Evolutionary conservation across 2,888 invertebrate species (phyloP).

Genomic region (Acanthoscelides obtectus): DNA sequence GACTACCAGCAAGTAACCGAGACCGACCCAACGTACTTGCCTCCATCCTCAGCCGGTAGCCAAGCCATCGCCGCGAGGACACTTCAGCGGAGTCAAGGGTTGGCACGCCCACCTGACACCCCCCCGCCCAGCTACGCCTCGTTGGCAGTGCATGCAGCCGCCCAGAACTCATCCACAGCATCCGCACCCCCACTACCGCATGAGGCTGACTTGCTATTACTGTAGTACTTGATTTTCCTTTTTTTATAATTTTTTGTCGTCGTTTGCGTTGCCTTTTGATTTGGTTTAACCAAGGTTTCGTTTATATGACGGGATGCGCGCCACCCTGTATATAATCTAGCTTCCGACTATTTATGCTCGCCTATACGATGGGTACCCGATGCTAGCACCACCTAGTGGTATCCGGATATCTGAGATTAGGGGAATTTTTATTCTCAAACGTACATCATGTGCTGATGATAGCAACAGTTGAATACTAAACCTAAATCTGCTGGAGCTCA

Average conservation of each 20-base stretch:
- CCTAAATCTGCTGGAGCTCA: too few species aligned
- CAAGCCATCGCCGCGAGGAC: slow-evolving; percentile 60
- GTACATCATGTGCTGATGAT: too few species aligned
- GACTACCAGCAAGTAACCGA: slow-evolving; percentile 81
- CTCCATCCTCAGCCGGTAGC: slow-evolving; percentile 53
- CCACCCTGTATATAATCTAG: too few species aligned
- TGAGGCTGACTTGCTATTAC: slow-evolving; percentile 43
- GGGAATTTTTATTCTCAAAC: too few species aligned
- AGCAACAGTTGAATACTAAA: too few species aligned
- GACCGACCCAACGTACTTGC: slow-evolving; percentile 70
- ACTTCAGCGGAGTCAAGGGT: slow-evolving; percentile 65
- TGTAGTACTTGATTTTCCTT: slow-evolving; percentile 41
- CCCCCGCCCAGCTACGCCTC: slow-evolving; percentile 59
- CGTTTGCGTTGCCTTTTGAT: slow-evolving; percentile 4
- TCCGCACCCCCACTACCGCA: slow-evolving; percentile 42
- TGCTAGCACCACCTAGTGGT: too few species aligned
- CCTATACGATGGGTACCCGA: too few species aligned
- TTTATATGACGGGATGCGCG: too few species aligned
- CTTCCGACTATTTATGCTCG: too few species aligned
- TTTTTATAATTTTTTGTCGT: slow-evolving; percentile 35
- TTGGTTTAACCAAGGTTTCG: neutral
- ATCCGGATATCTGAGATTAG: too few species aligned
- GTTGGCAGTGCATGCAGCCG: slow-evolving; percentile 42
- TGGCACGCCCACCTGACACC: slow-evolving; percentile 57
- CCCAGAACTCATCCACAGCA: neutral